Evolutionary conservation across 2,113 vertebrate genomes (phyloP), one percentile per base, ranked within the genome.

Genomic region (Dipodomys ordii): DNA sequence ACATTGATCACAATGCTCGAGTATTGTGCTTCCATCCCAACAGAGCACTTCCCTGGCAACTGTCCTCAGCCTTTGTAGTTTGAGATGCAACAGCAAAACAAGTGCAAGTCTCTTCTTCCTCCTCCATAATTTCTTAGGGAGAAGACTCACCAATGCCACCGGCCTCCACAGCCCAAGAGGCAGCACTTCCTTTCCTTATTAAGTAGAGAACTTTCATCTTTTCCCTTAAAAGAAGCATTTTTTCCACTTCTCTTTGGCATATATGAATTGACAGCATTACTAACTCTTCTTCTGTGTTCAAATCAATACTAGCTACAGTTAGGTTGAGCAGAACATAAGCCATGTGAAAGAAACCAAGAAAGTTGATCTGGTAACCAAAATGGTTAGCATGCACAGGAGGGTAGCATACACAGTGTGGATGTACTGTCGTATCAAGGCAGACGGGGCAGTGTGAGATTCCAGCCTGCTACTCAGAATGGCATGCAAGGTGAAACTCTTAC

Each of bases 41-140:
- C 49, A 53, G 49, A 53, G 44, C 5, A 12, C 19, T 68, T 35
- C 8, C 25, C 15, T 0, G 0, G 15, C 28, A 35, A 28, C 0
- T 10, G 44, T 15, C 28, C 64, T 0, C 3, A 22, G 68, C 35
- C 13, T 3, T 11, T 30, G 3, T 71, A 44, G 46, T 46, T 15
- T n/a, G 10, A 79, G 35, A 28, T 71, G 49, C n/a, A 62, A 32
- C 35, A 2, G 16, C 65, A 79, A 79, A 44, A 22, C 46, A n/a
- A 57, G 27, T 22, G 0, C 28, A 4, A 5, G 16, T 49, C 68
- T 65, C 82, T 85, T 62, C 46, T n/a, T 62, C 35, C 74, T 79
- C 49, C 74, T 79, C 39, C 73, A 46, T 53, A 16, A 27, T 62
- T 85, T 71, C 27, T n/a, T n/a, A 7, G 15, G 71, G 44, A 39